Percentiles rank a stretch among this genome's conserved stretches.
phyloP scores from a whole-genome alignment of 2,113 vertebrate genomes.

The Glaucomys volans region DNA sequence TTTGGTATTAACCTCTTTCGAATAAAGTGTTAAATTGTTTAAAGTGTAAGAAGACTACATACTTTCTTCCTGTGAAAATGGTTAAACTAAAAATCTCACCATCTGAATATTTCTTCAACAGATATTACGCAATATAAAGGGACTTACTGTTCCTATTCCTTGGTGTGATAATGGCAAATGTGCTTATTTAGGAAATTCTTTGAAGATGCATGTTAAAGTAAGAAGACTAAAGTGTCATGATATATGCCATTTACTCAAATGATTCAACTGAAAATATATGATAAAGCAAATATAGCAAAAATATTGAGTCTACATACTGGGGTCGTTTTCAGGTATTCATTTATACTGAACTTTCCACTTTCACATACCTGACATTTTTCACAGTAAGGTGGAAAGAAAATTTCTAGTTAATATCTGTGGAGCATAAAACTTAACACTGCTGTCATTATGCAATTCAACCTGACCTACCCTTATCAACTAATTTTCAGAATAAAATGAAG shows the following conservation, averaged over 20 bases:
- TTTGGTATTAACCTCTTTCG: neutral
- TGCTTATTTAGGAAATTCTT: neutral
- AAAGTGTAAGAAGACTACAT: neutral
- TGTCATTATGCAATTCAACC: neutral
- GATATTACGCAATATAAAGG: neutral
- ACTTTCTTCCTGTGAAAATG: neutral
- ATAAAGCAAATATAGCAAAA: slow-evolving; percentile 26
- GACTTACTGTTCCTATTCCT: neutral
- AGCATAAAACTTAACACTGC: neutral
- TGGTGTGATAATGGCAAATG: neutral
- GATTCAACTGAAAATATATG: slow-evolving; percentile 23
- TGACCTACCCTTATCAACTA: neutral
- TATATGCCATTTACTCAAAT: slow-evolving; percentile 15
- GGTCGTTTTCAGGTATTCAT: neutral
- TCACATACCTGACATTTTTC: neutral
- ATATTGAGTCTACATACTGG: neutral
- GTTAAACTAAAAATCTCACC: neutral
- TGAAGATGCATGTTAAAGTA: neutral
- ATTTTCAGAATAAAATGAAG: no score
- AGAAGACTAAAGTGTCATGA: neutral
- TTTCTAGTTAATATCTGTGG: slow-evolving; percentile 6
- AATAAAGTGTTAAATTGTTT: neutral
- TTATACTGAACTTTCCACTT: slow-evolving; percentile 9
- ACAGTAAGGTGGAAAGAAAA: slow-evolving; percentile 11
- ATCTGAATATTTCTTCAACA: neutral